phyloP scores from a whole-genome alignment of 2,888 invertebrate species.

The Autographa gamma region DNA sequence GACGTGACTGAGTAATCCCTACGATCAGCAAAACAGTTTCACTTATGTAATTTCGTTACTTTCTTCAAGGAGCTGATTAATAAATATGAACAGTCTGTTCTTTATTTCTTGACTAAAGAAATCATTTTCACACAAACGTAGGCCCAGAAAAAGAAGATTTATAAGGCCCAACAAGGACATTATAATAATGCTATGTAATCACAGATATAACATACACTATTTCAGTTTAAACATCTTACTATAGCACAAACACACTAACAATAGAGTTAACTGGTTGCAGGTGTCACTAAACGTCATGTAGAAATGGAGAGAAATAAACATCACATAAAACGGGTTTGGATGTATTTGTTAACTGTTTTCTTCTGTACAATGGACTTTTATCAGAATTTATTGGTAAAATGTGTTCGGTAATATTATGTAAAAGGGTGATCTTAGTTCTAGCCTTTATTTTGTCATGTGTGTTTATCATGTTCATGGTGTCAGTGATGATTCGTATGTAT shows the following conservation, averaged over 20 bases:
- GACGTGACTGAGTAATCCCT: slow-evolving; percentile 50
- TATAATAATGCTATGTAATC: neutral
- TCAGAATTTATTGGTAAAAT: slow-evolving; percentile 16
- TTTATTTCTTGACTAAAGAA: no score
- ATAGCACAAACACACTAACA: slow-evolving; percentile 12
- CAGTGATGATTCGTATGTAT: slow-evolving; percentile 10
- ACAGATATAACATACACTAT: neutral
- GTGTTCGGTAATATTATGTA: slow-evolving; percentile 20
- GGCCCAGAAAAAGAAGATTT: no score
- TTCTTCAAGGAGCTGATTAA: neutral
- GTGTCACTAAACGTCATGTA: slow-evolving; percentile 32
- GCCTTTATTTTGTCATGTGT: no score
- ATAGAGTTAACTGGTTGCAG: slow-evolving; percentile 18
- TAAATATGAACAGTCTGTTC: no score
- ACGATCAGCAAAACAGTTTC: slow-evolving; percentile 37
- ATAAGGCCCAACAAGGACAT: neutral
- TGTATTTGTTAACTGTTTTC: slow-evolving; percentile 38
- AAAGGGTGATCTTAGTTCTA: slow-evolving; percentile 5
- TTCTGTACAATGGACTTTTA: slow-evolving; percentile 31
- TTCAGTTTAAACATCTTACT: no score
- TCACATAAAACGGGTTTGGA: slow-evolving; percentile 33
- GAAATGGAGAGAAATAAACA: slow-evolving; percentile 39
- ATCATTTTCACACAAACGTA: no score
- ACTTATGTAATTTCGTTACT: slow-evolving; percentile 19
- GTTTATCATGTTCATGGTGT: no score